Evolutionary conservation across 2,113 vertebrate genomes (phyloP).

Genomic region (Acrocephalus arundinaceus): DNA sequence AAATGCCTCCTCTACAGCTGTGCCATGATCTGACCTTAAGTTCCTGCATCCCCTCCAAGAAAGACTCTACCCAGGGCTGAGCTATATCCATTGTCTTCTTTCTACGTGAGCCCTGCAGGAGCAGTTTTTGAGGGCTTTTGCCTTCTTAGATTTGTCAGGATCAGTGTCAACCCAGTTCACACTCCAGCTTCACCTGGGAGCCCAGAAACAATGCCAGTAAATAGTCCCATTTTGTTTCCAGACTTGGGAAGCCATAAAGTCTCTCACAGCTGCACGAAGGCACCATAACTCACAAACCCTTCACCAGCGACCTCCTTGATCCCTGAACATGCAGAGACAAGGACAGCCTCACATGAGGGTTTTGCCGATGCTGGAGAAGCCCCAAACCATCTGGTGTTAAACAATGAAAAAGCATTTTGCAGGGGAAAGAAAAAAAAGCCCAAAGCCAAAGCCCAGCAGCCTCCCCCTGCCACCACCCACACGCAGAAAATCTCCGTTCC

Average conservation of each 20-base stretch:
- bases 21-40: background rate
- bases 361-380: background rate
- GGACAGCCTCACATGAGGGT: background rate
- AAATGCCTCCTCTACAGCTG: background rate
- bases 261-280: background rate
- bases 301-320: background rate
- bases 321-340: background rate
- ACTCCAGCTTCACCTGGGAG: background rate
- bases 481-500: background rate
- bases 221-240: background rate
- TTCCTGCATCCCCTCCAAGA: background rate
- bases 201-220: background rate
- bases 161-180: background rate
- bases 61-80: background rate
- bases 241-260: background rate
- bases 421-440: background rate
- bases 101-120: background rate
- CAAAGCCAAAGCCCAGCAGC: background rate
- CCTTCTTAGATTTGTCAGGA: background rate
- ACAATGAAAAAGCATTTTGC: background rate
- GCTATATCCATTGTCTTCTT: background rate
- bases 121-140: background rate
- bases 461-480: slow-evolving; percentile 18
- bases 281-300: background rate
- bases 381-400: background rate